Evolutionary conservation across 2,113 vertebrate genomes (phyloP).

Genomic region (Phasianus colchicus): DNA sequence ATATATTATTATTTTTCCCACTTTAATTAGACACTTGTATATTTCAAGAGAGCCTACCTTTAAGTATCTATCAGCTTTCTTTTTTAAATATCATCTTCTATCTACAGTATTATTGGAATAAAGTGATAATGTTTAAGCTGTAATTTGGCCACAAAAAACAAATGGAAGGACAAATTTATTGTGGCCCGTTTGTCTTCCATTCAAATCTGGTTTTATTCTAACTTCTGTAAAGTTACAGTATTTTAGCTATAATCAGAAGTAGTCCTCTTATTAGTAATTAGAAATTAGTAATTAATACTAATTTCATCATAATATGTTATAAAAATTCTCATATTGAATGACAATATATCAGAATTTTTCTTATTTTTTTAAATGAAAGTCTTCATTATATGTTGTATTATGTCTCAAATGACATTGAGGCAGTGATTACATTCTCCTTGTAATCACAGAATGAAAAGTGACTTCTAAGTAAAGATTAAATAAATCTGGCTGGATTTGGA

Average conservation of each 20-base stretch:
- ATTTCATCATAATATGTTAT: neutral
- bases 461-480: neutral
- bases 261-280: no score
- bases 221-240: neutral
- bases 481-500: neutral
- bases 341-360: neutral
- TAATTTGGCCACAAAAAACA: neutral
- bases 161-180: neutral
- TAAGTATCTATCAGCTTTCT: neutral
- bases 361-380: neutral
- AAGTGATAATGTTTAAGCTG: neutral
- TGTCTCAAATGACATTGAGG: accelerated
- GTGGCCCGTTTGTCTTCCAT: neutral
- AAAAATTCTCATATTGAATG: neutral
- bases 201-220: neutral
- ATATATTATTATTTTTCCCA: neutral
- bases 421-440: neutral
- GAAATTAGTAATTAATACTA: no score
- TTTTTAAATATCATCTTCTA: neutral
- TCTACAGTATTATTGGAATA: neutral
- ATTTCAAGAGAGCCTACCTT: neutral
- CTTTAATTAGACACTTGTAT: neutral
- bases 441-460: neutral
- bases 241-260: neutral
- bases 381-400: accelerated